Percentiles rank a stretch among this genome's conserved stretches.
Evolutionary conservation across 2,113 vertebrate species (phyloP).

Genomic region (Psephotus haematonotus): DNA sequence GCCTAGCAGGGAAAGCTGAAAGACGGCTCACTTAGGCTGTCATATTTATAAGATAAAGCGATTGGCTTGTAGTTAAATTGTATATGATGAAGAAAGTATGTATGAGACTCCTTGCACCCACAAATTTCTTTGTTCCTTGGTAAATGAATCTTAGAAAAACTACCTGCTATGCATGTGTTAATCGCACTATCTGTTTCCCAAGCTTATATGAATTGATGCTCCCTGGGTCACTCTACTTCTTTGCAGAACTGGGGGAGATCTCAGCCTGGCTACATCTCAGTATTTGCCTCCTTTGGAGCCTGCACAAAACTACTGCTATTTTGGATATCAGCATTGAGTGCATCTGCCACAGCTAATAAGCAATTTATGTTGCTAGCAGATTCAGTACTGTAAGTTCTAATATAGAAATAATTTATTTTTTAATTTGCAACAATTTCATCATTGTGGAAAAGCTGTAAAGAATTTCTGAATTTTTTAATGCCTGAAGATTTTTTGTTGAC

Average conservation of each 20-base stretch:
- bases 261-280: background rate
- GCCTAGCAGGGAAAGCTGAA: background rate
- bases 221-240: background rate
- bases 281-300: background rate
- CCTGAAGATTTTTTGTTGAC: background rate
- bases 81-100: background rate
- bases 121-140: background rate
- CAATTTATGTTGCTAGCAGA: background rate
- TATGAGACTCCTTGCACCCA: background rate
- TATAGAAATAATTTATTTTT: background rate
- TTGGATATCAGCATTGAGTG: background rate
- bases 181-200: background rate
- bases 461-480: background rate
- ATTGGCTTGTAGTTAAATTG: background rate
- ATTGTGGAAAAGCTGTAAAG: background rate
- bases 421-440: background rate
- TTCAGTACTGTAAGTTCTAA: background rate
- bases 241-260: background rate
- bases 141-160: background rate
- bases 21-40: background rate
- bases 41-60: background rate
- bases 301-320: background rate
- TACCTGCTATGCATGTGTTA: background rate
- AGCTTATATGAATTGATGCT: background rate
- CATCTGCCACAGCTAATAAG: background rate